Conservation (phyloP, 1,140 invertebrate species). For the Bombus huntii region DNA sequence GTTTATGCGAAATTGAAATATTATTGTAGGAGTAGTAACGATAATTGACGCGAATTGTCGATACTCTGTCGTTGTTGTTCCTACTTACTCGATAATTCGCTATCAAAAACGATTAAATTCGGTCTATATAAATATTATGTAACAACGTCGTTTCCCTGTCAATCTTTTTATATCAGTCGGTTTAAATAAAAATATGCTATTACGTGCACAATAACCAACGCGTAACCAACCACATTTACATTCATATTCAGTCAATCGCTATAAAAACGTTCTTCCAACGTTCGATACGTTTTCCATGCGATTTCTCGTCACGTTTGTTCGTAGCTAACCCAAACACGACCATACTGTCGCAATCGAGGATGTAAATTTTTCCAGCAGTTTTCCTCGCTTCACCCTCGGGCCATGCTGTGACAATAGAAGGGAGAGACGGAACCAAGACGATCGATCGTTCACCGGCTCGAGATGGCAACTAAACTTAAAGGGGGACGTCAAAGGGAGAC, state of each 20-base stretch:
- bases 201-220: too few relatives aligned
- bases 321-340: background rate
- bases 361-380: constrained; percentile 74
- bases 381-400: constrained; percentile 64
- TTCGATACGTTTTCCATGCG: background rate
- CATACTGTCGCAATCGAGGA: constrained; percentile 45
- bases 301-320: background rate
- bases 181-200: too few relatives aligned
- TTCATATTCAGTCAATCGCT: background rate
- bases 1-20: too few relatives aligned
- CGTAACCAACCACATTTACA: background rate
- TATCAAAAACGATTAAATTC: too few relatives aligned
- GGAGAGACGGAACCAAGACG: constrained; percentile 64
- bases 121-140: too few relatives aligned
- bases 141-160: too few relatives aligned
- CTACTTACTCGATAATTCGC: too few relatives aligned
- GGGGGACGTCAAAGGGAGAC: constrained; percentile 51
- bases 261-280: background rate
- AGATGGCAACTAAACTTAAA: constrained; percentile 68
- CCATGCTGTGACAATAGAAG: constrained; percentile 77
- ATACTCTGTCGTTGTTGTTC: too few relatives aligned
- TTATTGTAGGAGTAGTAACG: too few relatives aligned
- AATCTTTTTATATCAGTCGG: too few relatives aligned
- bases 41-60: too few relatives aligned
- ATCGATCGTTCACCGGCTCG: constrained; percentile 63